These are phyloP conservation scores for Meandrina meandrites DNA, from an alignment of 92 coral and sea anemone genomes.

Conservation along the genomic window DNA sequence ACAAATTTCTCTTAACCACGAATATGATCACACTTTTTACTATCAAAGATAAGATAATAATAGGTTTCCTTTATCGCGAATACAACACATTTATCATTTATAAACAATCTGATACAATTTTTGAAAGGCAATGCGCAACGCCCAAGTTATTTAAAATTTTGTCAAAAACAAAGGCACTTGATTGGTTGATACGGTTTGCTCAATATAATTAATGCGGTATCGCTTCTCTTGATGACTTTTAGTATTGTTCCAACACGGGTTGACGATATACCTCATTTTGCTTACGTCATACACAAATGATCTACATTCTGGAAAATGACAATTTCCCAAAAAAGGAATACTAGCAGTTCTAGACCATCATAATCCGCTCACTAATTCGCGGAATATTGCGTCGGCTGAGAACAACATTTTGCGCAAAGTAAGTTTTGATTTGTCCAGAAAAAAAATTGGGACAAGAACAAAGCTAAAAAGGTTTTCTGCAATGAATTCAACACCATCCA, in stretches of 20 bases:
- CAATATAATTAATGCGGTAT: neutral
- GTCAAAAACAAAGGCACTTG: neutral
- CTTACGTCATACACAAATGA: too few species aligned
- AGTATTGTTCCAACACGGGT: too few species aligned
- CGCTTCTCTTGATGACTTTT: neutral
- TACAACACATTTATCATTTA: neutral
- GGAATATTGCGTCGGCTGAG: neutral
- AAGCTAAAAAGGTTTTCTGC: neutral
- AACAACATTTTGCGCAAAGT: neutral
- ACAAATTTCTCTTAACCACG: neutral
- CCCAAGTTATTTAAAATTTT: neutral
- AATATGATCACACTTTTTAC: neutral
- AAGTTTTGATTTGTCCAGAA: neutral
- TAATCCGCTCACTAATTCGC: neutral
- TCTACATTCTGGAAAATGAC: too few species aligned
- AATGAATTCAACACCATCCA: conserved; percentile 10
- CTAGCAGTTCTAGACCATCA: neutral
- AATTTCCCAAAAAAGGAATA: too few species aligned
- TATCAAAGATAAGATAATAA: too few species aligned
- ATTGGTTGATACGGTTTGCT: neutral
- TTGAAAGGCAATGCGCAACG: neutral
- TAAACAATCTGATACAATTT: neutral
- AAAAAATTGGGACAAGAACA: neutral
- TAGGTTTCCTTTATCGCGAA: neutral
- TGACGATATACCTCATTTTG: too few species aligned